These are phyloP conservation scores for Protaetia brevitarsis DNA, from an alignment of 1,140 invertebrate species.

Conservation along the genomic window DNA sequence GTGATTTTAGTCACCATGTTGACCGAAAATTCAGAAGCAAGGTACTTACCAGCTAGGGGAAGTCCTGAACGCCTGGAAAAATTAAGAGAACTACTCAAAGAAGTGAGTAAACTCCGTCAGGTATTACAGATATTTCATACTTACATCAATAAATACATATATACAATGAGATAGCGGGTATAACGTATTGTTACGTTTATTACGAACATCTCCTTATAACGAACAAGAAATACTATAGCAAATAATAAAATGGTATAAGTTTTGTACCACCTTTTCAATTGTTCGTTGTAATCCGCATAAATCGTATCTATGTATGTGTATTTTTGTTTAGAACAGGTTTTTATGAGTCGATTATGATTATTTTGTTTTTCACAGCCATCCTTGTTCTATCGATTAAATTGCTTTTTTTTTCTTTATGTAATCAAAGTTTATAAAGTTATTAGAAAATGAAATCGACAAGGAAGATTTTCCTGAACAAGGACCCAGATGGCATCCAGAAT, in stretches of 20 bases:
- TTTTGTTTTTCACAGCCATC: background rate
- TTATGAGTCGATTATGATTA: background rate
- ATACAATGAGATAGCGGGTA: background rate
- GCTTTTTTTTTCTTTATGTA: slow-evolving; percentile 1
- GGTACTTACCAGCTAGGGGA: slow-evolving; percentile 56
- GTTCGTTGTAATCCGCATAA: no score
- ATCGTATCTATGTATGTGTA: no score
- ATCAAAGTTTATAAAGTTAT: slow-evolving; percentile 35
- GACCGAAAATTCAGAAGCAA: slow-evolving; percentile 41
- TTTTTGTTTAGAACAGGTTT: no score
- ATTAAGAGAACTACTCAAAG: slow-evolving; percentile 56
- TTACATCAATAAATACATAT: background rate
- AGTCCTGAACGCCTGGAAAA: slow-evolving; percentile 57
- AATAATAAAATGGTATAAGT: no score
- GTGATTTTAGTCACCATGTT: background rate
- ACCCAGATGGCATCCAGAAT: slow-evolving; percentile 44
- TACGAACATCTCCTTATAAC: no score
- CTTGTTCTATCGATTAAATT: no score
- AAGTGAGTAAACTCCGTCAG: slow-evolving; percentile 50
- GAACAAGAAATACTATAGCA: no score
- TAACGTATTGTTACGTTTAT: background rate
- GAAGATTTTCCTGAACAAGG: slow-evolving; percentile 39
- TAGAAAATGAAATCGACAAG: slow-evolving; percentile 45
- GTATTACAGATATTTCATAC: slow-evolving; percentile 16
- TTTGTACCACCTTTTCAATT: no score